phyloP scores from a whole-genome alignment of 2,797 vertebrate species.

The Anguilla obscura region DNA sequence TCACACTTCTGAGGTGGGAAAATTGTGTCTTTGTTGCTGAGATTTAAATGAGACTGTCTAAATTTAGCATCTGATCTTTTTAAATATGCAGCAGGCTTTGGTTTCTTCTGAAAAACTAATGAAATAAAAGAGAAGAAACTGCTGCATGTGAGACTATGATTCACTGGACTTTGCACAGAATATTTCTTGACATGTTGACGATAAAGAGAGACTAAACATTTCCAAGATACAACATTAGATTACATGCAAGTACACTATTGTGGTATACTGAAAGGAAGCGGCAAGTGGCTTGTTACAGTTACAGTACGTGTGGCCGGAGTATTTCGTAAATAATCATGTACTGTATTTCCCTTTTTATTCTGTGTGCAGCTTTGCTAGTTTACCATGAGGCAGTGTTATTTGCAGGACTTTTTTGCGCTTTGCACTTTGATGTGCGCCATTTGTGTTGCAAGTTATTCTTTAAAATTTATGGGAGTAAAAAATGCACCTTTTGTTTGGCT shows the following conservation, averaged over 20 bases:
- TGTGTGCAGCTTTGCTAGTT: background rate
- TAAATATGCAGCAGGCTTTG: background rate
- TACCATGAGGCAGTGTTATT: background rate
- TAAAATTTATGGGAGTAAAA: background rate
- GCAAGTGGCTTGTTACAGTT: no score
- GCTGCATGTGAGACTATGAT: background rate
- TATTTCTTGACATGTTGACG: background rate
- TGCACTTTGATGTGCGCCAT: background rate
- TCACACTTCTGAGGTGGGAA: background rate
- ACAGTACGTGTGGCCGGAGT: no score
- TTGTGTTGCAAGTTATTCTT: background rate
- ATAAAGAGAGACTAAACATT: background rate
- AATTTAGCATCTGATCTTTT: conserved; percentile 6
- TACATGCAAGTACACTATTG: background rate
- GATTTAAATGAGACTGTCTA: background rate
- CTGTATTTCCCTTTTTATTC: background rate
- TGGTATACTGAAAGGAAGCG: background rate
- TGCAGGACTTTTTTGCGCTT: background rate
- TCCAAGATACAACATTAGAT: background rate
- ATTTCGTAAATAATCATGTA: no score
- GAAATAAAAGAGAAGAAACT: background rate
- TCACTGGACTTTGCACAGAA: background rate
- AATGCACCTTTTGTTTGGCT: background rate
- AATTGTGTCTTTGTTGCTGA: background rate
- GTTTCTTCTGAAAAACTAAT: background rate